These are phyloP conservation scores for Drosophila meridiana DNA, from an alignment of 2,888 invertebrate genomes.

Conservation along the genomic window DNA sequence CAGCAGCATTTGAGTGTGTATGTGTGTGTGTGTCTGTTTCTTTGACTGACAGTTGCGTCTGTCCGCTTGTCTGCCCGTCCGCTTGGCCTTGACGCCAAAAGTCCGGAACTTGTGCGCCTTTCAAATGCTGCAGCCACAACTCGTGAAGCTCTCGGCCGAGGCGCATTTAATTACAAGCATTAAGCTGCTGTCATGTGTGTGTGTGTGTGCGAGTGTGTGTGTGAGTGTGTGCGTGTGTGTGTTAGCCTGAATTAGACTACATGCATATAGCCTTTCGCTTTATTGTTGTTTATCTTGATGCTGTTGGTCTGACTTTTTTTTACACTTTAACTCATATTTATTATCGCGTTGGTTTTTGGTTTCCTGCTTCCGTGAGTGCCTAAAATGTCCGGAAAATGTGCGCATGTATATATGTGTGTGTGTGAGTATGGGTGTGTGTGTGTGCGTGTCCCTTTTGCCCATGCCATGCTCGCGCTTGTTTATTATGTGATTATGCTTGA, in stretches of 20 bases:
- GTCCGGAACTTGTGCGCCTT: constrained; percentile 41
- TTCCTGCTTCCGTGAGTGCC: constrained; percentile 66
- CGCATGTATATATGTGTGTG: constrained; percentile 2
- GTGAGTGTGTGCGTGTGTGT: constrained; percentile 15
- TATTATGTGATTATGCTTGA: constrained; percentile 79
- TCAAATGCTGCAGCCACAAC: constrained; percentile 47
- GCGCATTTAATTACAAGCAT: constrained; percentile 65
- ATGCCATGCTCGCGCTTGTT: constrained; percentile 51
- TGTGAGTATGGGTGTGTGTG: constrained; percentile 7
- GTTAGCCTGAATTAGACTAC: constrained; percentile 30
- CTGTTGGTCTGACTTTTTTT: constrained; percentile 56
- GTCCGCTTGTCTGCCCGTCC: background rate
- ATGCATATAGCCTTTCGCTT: constrained; percentile 40
- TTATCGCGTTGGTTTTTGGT: constrained; percentile 65
- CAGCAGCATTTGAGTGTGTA: constrained; percentile 1
- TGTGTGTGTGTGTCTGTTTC: constrained; percentile 11
- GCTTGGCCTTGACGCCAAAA: constrained; percentile 49
- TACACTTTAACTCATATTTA: constrained; percentile 76
- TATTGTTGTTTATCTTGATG: constrained; percentile 71
- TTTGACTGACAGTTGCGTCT: constrained; percentile 43
- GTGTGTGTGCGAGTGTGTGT: constrained; percentile 11
- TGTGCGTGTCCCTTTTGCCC: constrained; percentile 29
- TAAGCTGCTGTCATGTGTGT: constrained; percentile 36
- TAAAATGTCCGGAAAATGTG: constrained; percentile 35
- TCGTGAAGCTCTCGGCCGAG: constrained; percentile 16